phyloP scores from a whole-genome alignment of 2,113 vertebrate species.

The Alethe diademata region DNA sequence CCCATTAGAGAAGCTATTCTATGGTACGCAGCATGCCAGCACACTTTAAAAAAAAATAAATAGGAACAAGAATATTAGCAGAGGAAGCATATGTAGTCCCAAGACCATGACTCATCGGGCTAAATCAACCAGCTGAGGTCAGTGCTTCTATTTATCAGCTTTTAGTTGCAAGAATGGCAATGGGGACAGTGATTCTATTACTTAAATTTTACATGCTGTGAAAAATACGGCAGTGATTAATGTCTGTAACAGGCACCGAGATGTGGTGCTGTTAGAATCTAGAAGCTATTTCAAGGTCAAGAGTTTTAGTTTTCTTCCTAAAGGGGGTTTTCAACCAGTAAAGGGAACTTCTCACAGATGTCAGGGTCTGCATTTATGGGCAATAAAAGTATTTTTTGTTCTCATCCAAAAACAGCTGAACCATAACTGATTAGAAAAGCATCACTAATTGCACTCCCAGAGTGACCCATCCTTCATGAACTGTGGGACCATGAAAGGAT shows the following conservation, averaged over 20 bases:
- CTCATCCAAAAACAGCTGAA: background rate
- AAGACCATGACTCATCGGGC: constrained; percentile 53
- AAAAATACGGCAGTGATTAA: constrained; percentile 22
- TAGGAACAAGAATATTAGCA: constrained; percentile 50
- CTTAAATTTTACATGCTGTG: constrained; percentile 58
- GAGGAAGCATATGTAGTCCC: constrained; percentile 43
- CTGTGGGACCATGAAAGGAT: background rate
- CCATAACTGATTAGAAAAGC: background rate
- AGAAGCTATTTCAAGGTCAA: constrained; percentile 51
- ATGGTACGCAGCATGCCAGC: constrained; percentile 1
- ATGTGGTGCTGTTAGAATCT: constrained; percentile 26
- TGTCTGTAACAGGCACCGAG: constrained; percentile 1
- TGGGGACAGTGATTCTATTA: constrained; percentile 38
- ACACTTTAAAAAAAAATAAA: constrained; percentile 51
- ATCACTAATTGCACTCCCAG: background rate
- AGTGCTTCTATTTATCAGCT: constrained; percentile 59
- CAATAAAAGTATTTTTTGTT: background rate
- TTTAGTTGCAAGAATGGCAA: constrained; percentile 9
- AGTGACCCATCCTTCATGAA: rapidly evolving
- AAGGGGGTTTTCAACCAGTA: background rate
- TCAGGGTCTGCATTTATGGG: background rate
- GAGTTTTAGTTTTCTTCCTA: constrained; percentile 20
- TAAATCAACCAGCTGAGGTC: constrained; percentile 65
- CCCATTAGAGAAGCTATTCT: constrained; percentile 57
- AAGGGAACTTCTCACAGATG: background rate